Base-by-base conservation (phyloP, 2,888 invertebrate genomes). In the Andrena hattorfiana region DNA sequence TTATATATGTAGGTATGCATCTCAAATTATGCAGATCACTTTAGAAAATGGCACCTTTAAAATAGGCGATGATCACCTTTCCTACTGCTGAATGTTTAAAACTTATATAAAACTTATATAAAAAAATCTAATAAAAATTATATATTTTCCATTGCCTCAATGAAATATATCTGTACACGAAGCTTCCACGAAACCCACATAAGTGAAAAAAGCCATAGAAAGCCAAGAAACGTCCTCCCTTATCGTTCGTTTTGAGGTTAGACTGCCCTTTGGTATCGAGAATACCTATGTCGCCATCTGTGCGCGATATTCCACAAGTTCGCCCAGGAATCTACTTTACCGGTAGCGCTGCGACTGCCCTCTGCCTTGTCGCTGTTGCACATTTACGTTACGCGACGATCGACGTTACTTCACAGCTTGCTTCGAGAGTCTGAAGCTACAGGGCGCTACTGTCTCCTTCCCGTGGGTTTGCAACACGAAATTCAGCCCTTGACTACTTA, bases 371-470 rank as follows among this genome's bases (percentile, higher is more conserved):
- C 20, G 54, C 68, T 20, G 48, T 73, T 30, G 67, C 64, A 78
- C 76, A 67, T 63, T 64, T 69, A 51, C 59, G 76, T 48, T 26
- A 26, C 56, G 35, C 26, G 72, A 51, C 71, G 66, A 30, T 62
- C 77, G 64, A 63, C 30, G 30, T 59, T 32, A 60, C 32, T 62
- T 73, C 60, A 28, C 32, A 66, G 70, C 54, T 69, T 62, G 79
- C 67, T 87, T 71, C 81, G 23, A n/a, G 42, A 20, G 10, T 1
- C 28, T 7, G 66, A 32, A 70, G 64, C 70, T 49, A 60, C 77
- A 82, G 76, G 79, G 82, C 87, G 81, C 76, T 85, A 71, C 84
- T 10, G 48, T 87, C 84, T 75, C 26, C 48, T 87, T 87, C 73
- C 28, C 3, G 42, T 8, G 0, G 6, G 1, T 6, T 20, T 5